Percentiles rank a stretch among this genome's conserved stretches.
Conservation (phyloP, 1,140 invertebrate genomes). For the Papilio glaucus region DNA sequence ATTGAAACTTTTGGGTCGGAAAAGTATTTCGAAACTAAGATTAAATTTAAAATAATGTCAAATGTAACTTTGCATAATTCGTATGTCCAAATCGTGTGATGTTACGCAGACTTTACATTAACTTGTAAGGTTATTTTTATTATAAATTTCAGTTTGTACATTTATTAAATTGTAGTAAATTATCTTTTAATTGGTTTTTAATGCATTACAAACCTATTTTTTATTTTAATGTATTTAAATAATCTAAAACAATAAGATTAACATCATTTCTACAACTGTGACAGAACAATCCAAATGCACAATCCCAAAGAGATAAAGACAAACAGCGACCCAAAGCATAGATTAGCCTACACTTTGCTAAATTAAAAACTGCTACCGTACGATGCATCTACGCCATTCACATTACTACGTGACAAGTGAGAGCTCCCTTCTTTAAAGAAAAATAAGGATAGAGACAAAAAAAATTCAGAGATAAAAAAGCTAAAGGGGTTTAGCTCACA, state of each 20-base stretch:
- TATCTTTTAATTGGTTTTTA: no score
- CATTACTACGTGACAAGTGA: background rate
- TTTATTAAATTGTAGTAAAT: no score
- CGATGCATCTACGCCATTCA: background rate
- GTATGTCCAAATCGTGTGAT: no score
- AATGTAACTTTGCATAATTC: background rate
- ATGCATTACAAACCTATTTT: no score
- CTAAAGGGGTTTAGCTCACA: background rate
- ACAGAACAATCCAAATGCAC: background rate
- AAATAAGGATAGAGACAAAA: background rate
- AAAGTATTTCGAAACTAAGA: background rate
- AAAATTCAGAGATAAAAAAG: background rate
- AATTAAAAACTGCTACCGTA: background rate
- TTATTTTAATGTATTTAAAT: no score
- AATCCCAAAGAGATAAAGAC: background rate
- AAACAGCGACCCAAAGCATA: background rate
- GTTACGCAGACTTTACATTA: background rate
- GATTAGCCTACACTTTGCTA: slow-evolving; percentile 15
- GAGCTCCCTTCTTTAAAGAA: background rate
- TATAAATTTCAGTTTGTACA: no score
- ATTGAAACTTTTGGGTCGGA: background rate
- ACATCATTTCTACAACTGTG: background rate
- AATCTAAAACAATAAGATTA: background rate
- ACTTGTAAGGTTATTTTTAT: no score
- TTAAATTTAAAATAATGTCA: background rate